Evolutionary conservation across 2,113 vertebrate species (phyloP).

Genomic region (Labeo rohita): DNA sequence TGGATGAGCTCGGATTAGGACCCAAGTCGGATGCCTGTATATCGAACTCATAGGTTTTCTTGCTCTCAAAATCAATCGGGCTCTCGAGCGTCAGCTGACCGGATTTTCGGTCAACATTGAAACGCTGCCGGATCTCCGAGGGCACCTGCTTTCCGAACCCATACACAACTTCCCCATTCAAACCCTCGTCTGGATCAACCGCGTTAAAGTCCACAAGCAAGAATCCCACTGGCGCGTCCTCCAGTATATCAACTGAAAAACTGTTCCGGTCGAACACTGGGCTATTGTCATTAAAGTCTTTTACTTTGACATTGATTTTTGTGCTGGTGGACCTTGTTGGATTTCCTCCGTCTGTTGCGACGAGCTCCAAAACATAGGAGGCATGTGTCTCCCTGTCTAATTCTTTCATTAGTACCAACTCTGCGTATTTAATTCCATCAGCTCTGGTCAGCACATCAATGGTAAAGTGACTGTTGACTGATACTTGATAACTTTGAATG

Average conservation of each 20-base stretch:
- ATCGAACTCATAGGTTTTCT: conserved; percentile 92
- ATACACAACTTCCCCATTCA: conserved; percentile 92
- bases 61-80: conserved; percentile 88
- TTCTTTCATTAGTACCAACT: conserved; percentile 91
- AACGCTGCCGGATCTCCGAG: conserved; percentile 84
- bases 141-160: conserved; percentile 87
- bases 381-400: conserved; percentile 91
- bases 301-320: conserved; percentile 86
- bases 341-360: conserved; percentile 90
- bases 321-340: conserved; percentile 86
- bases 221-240: conserved; percentile 86
- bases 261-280: conserved; percentile 86
- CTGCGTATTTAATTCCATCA: conserved; percentile 91
- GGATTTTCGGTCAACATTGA: conserved; percentile 86
- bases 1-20: conserved; percentile 84
- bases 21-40: conserved; percentile 90
- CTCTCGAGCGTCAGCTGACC: conserved; percentile 87
- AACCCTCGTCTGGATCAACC: conserved; percentile 88
- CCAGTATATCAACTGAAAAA: conserved; percentile 86
- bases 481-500: conserved; percentile 92
- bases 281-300: conserved; percentile 96
- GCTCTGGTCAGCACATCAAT: conserved; percentile 92
- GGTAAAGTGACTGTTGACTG: conserved; percentile 91
- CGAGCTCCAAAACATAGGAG: conserved; percentile 86
- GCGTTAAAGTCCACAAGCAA: conserved; percentile 89